Conservation (phyloP, 2,888 invertebrate species). For the Osedax frankpressi region DNA sequence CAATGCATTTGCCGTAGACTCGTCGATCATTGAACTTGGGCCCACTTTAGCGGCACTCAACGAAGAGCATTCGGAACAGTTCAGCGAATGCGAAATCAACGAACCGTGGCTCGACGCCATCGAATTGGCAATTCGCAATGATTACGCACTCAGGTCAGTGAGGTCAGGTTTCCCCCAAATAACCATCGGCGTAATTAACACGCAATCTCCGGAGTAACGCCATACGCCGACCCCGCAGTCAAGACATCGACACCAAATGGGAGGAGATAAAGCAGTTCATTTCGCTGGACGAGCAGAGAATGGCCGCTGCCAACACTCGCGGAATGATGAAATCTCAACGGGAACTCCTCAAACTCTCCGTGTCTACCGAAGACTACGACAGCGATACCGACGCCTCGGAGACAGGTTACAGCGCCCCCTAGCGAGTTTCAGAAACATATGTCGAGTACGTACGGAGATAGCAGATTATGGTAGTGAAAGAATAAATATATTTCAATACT, state of each 20-base stretch:
- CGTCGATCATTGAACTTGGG: background rate
- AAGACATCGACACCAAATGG: slow-evolving; percentile 5
- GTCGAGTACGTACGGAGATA: too few relatives aligned
- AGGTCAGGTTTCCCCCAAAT: background rate
- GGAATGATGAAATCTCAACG: background rate
- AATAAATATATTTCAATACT: too few relatives aligned
- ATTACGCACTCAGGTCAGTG: background rate
- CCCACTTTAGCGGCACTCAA: background rate
- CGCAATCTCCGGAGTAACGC: too few relatives aligned
- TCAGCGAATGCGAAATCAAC: background rate
- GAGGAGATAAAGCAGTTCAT: slow-evolving; percentile 13
- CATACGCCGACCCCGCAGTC: background rate
- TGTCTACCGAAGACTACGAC: background rate
- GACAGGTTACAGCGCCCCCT: too few relatives aligned
- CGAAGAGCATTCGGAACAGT: background rate
- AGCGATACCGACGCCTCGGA: background rate
- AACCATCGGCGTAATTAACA: too few relatives aligned
- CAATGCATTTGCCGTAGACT: background rate
- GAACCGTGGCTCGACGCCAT: background rate
- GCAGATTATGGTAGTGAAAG: too few relatives aligned
- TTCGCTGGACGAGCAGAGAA: background rate
- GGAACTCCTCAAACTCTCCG: background rate
- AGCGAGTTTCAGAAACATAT: too few relatives aligned
- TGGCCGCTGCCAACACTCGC: background rate
- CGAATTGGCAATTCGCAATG: background rate